Percentiles rank a stretch among this genome's conserved stretches.
Evolutionary conservation across 2,113 vertebrate genomes (phyloP).

Genomic region (Vidua macroura): DNA sequence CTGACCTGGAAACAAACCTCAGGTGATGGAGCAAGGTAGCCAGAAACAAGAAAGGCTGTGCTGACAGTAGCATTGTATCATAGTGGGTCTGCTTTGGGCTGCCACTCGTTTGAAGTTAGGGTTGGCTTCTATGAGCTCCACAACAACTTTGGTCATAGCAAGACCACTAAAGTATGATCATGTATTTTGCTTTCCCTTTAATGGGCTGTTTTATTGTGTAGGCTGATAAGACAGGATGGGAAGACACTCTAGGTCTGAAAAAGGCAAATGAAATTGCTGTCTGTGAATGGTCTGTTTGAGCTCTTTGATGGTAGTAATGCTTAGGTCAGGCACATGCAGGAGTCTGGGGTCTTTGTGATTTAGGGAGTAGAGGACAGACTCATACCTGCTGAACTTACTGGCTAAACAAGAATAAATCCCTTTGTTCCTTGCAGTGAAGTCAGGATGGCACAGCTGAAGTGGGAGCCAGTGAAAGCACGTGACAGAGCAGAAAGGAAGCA

Average conservation of each 20-base stretch:
- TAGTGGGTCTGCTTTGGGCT: background rate
- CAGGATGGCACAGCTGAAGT: background rate
- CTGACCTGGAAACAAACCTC: background rate
- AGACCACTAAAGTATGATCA: background rate
- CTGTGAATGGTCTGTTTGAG: background rate
- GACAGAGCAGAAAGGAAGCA: background rate
- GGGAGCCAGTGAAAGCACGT: accelerated
- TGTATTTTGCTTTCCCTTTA: background rate
- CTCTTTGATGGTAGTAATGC: background rate
- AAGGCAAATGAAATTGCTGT: background rate
- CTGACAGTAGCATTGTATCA: accelerated
- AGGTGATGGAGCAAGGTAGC: background rate
- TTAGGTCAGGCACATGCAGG: background rate
- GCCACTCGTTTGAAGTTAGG: accelerated
- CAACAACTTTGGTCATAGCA: background rate
- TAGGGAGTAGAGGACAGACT: background rate
- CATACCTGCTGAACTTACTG: background rate
- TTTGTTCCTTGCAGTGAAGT: background rate
- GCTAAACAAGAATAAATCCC: background rate
- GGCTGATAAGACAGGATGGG: background rate
- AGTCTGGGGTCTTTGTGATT: background rate
- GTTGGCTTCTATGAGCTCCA: background rate
- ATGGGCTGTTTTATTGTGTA: background rate
- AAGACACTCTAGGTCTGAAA: background rate
- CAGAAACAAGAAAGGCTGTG: background rate